Evolutionary conservation across 92 coral and sea anemone genomes (phyloP).

Genomic region (Muricea muricata): DNA sequence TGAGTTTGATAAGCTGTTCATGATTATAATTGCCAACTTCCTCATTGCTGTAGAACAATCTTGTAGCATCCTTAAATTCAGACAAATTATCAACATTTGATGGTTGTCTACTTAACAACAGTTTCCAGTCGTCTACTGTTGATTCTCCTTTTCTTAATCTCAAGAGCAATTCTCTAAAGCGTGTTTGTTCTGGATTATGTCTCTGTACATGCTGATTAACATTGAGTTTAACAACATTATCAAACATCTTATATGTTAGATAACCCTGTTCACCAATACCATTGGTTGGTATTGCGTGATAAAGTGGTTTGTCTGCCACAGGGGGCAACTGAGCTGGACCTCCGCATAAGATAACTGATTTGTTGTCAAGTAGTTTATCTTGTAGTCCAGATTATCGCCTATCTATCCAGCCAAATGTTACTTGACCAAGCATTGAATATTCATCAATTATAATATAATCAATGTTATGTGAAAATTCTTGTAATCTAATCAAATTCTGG

Average conservation of each 20-base stretch:
- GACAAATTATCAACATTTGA: constrained; percentile 21
- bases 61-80: constrained; percentile 10
- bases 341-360: constrained; percentile 71
- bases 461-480: constrained; percentile 52
- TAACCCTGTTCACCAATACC: constrained; percentile 77
- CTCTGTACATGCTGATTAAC: constrained; percentile 75
- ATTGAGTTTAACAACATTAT: constrained; percentile 67
- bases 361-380: constrained; percentile 65
- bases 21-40: constrained; percentile 2
- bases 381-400: constrained; percentile 68
- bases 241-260: constrained; percentile 70
- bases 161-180: constrained; percentile 70
- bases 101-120: constrained; percentile 70
- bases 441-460: constrained; percentile 73
- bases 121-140: constrained; percentile 61
- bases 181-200: constrained; percentile 61
- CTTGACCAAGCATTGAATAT: constrained; percentile 80
- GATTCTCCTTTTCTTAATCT: constrained; percentile 38
- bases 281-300: constrained; percentile 72
- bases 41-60: constrained; percentile 3
- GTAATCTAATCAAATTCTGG: constrained; percentile 13
- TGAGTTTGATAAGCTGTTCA: constrained; percentile 19
- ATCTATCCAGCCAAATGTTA: constrained; percentile 73
- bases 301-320: constrained; percentile 81
- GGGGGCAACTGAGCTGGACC: constrained; percentile 82